Evolutionary conservation across 1,140 invertebrate genomes (phyloP).

Genomic region (Platyura marginata): DNA sequence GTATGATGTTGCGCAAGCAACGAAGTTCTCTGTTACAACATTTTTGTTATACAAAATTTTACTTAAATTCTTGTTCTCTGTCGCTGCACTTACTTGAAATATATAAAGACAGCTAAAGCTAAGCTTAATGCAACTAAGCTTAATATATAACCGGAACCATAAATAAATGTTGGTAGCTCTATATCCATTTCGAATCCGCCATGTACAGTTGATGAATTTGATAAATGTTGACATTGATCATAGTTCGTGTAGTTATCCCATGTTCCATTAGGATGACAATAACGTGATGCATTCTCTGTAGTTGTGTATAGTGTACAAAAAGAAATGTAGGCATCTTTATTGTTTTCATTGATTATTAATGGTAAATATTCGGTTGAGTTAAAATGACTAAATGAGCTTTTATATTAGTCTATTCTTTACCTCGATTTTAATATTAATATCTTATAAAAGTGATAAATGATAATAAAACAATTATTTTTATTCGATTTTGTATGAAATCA

Average conservation of each 20-base stretch:
- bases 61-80: not conserved
- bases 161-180: constrained; percentile 26
- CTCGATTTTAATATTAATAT: no score
- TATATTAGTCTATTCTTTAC: no score
- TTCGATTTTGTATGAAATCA: no score
- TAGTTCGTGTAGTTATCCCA: constrained; percentile 28
- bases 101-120: constrained; percentile 26
- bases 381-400: no score
- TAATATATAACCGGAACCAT: constrained; percentile 25
- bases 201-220: constrained; percentile 13
- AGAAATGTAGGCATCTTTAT: not conserved
- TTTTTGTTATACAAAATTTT: not conserved
- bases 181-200: constrained; percentile 20
- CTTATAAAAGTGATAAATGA: no score
- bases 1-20: constrained; percentile 77
- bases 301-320: not conserved
- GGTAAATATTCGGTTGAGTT: no score
- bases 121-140: constrained; percentile 25
- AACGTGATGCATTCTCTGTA: constrained; percentile 25
- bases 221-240: constrained; percentile 22
- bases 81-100: constrained; percentile 30
- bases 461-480: no score
- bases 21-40: constrained; percentile 59
- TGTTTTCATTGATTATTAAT: no score
- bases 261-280: constrained; percentile 22